Evolutionary conservation across 2,113 vertebrate species (phyloP), one percentile per base, ranked within the genome.

Genomic region (Trogon melanurus): DNA sequence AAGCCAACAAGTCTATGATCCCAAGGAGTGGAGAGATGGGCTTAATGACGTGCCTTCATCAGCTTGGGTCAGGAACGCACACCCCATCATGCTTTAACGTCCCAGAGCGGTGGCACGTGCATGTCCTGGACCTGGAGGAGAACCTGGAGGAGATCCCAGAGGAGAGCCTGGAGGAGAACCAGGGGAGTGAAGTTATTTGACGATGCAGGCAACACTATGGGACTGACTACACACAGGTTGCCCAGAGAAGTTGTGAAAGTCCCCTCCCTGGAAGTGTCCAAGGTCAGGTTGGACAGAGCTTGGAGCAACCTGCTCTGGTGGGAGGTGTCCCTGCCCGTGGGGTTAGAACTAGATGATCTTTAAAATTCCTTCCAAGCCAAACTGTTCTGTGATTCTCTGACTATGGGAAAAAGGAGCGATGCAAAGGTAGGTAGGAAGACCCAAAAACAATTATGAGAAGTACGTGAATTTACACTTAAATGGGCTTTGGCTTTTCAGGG

Each of bases 11-110:
- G 13, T 5, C 17, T 5, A 5, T 2, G 61, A 70, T 19, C 47
- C 22, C 70, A 57, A 9, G 5, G 4, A 65, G 58, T 0, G 2
- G 10, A 65, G 34, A 66, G 61, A 57, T 44, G 27, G 19, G 13
- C 25, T 23, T 23, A 70, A 70, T 1, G 6, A 64, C 9, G 32
- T 1, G 1, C 22, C 13, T 1, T 34, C 30, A 32, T 7, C 11
- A 16, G 38, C 8, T 17, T 47, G 56, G 65, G 30, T 29, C 30
- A 50, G 80, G 48, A 53, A 36, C 1, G 18, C 12, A 13, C 17
- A 2, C 70, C 62, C 36, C 65, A 72, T 8, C 47, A 29, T n/a
- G 30, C 8, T 27, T 38, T 1, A 5, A 4, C 29, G 66, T 26
- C 66, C 41, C 58, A 34, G 18, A 17, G 23, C 34, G 69, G 30